Percentiles rank a stretch among this genome's conserved stretches.
These are phyloP conservation scores for Drosophila biarmipes DNA, from an alignment of 1,140 invertebrate genomes.

Conservation along the genomic window DNA sequence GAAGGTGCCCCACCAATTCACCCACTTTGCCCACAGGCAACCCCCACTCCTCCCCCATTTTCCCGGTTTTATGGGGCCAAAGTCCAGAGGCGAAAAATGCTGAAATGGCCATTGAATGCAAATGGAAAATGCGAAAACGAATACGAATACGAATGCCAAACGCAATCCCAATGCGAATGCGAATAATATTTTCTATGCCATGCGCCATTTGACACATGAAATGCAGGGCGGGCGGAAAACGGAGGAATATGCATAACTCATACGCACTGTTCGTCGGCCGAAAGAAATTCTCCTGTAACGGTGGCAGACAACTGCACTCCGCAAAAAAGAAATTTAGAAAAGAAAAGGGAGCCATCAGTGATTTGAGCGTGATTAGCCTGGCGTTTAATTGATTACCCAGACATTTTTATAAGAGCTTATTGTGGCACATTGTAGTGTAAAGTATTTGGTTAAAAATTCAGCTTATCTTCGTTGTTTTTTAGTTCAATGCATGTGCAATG, in stretches of 20 bases:
- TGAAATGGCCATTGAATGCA: conserved; percentile 67
- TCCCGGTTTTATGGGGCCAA: conserved; percentile 60
- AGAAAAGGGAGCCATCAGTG: not conserved
- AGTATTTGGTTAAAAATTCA: too few species aligned
- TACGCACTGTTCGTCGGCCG: conserved; percentile 72
- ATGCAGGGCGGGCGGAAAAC: conserved; percentile 20
- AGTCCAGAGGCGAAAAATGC: conserved; percentile 67
- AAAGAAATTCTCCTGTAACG: conserved; percentile 28
- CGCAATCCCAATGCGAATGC: conserved; percentile 38
- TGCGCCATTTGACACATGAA: conserved; percentile 72
- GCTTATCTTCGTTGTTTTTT: too few species aligned
- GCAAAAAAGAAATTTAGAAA: not conserved
- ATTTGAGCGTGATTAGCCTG: conserved; percentile 2
- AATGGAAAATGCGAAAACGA: conserved; percentile 49
- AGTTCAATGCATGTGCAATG: too few species aligned
- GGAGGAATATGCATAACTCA: conserved; percentile 60
- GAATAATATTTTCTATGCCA: conserved; percentile 72
- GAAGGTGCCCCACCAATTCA: conserved; percentile 61
- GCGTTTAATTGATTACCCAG: conserved; percentile 9
- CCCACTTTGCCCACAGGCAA: conserved; percentile 22
- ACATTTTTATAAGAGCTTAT: too few species aligned
- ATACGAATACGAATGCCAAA: conserved; percentile 21
- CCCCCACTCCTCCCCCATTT: not conserved
- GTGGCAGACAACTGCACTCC: conserved; percentile 1
- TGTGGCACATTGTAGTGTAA: too few species aligned